These are phyloP conservation scores for Entomyzon cyanotis DNA, from an alignment of 2,113 vertebrate genomes.

Conservation along the genomic window DNA sequence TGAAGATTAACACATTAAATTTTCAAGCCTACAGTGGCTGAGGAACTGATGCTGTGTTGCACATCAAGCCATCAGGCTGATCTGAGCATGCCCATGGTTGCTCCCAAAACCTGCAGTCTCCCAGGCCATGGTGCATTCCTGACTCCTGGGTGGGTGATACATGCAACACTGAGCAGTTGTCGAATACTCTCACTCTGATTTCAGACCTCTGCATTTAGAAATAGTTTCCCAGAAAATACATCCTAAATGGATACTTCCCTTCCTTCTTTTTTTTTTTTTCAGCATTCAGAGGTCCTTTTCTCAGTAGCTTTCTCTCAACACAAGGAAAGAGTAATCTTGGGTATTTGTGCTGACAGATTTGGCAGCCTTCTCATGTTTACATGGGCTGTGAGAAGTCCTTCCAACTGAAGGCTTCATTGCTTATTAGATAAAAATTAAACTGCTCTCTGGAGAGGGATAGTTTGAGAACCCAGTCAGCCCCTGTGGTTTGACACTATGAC, in stretches of 20 bases:
- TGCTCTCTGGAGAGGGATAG: neutral
- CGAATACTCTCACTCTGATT: neutral
- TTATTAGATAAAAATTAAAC: neutral
- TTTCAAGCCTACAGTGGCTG: neutral
- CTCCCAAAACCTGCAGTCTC: neutral
- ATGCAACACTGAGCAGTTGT: neutral
- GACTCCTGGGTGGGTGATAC: neutral
- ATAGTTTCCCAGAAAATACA: neutral
- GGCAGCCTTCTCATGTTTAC: neutral
- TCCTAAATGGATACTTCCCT: neutral
- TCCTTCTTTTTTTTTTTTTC: neutral
- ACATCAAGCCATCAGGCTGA: neutral
- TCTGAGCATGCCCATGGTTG: neutral
- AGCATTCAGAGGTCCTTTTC: neutral
- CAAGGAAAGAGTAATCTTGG: neutral
- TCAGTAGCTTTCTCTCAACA: neutral
- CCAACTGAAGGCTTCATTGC: neutral
- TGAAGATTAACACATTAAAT: slow-evolving; percentile 21
- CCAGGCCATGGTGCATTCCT: neutral
- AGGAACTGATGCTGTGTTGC: neutral
- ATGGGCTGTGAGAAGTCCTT: neutral
- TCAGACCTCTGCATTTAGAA: neutral
- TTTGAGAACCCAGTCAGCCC: neutral
- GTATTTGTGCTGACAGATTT: neutral
- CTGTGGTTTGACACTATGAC: neutral